Base-by-base conservation (phyloP, 2,888 invertebrate genomes). In the Caenorhabditis afra region DNA sequence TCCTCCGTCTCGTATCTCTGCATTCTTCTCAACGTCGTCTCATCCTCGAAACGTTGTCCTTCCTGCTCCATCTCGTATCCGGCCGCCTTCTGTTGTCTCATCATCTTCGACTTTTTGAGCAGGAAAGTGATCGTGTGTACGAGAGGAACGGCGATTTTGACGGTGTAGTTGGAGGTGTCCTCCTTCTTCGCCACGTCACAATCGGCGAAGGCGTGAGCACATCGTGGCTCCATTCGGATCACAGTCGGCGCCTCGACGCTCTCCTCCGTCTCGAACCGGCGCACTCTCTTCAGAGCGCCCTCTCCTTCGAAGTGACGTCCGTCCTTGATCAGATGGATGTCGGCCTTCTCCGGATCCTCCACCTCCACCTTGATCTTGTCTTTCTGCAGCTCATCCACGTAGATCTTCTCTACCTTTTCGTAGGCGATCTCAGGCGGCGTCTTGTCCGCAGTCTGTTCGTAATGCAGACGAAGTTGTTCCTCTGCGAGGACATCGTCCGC, bases 141-240 rank as follows among this genome's bases (percentile, higher is more conserved):
- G 1, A 82, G 68, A 50, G 85, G 86, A 53, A 84, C 66, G 10
- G 84, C 83, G 37, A 85, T 82, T 23, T 78, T 71, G 2, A 88
- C 88, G 20, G 87, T 84, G 76, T 83, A 89, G 12, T 82, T 73
- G n/a, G 87, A 87, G 18, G 84, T 83, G 65, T 89, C 89, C 59
- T 89, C 89, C 14, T 75, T 86, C 49, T 87, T 71, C n/a, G 81
- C 80, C 4, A 89, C 79, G 37, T 89, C 88, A 61, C 89, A 89
- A 66, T 89, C 89, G 44, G 86, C 89, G 70, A 87, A 86, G 7
- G 85, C 89, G 53, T 85, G 85, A 52, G 84, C 81, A 75, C 84
- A 85, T 49, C 86, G 65, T 20, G 84, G 79, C 64, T 81, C 79
- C 75, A 79, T 75, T 41, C 79, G 29, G 37, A 81, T 64, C 1